phyloP scores from a whole-genome alignment of 92 coral and sea anemone species.

The Phenganax marumi region DNA sequence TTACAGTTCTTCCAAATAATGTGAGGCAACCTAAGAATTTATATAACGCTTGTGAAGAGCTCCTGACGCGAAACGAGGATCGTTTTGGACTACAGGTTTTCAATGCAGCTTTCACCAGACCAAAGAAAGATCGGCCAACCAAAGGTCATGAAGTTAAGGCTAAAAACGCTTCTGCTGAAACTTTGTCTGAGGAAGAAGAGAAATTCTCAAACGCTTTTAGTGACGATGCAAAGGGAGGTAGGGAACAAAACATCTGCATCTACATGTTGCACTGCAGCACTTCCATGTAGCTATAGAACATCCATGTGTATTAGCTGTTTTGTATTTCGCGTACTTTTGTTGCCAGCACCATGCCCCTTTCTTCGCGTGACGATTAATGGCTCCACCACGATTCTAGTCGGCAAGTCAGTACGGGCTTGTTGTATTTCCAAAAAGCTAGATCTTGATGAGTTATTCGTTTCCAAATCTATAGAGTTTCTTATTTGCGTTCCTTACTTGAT shows the following conservation, averaged over 20 bases:
- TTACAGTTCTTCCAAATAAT: slow-evolving; percentile 11
- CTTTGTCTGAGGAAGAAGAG: slow-evolving; percentile 6
- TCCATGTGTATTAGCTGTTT: too few relatives aligned
- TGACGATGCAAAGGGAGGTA: slow-evolving; percentile 11
- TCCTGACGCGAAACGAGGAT: slow-evolving; percentile 1
- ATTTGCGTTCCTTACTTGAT: too few relatives aligned
- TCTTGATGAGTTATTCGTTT: too few relatives aligned
- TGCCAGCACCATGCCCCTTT: too few relatives aligned
- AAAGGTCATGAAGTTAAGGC: background rate
- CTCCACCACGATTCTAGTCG: too few relatives aligned
- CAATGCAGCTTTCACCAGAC: background rate
- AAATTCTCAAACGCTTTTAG: background rate
- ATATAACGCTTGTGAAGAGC: slow-evolving; percentile 6
- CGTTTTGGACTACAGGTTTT: slow-evolving; percentile 1
- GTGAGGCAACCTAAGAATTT: slow-evolving; percentile 15
- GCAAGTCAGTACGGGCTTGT: too few relatives aligned
- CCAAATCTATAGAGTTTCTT: too few relatives aligned
- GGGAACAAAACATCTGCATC: background rate
- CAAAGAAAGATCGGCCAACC: background rate
- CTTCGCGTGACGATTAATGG: too few relatives aligned
- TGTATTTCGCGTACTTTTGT: too few relatives aligned
- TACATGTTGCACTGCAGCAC: background rate
- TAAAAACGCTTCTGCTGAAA: background rate
- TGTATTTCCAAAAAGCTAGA: too few relatives aligned
- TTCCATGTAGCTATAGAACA: too few relatives aligned